Evolutionary conservation across 2,113 vertebrate species (phyloP).

Genomic region (Enhydra lutris): DNA sequence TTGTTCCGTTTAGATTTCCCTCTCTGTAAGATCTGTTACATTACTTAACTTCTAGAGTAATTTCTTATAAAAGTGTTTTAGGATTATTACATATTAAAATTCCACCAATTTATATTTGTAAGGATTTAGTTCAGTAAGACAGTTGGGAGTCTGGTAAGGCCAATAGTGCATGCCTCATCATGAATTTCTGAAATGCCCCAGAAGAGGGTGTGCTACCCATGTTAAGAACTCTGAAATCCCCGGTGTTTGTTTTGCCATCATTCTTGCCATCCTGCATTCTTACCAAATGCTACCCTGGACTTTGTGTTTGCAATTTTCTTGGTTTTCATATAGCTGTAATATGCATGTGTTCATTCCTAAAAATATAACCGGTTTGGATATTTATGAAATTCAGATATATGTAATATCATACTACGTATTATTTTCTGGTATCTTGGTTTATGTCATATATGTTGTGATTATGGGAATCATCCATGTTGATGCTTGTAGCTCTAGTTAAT

Average conservation of each 20-base stretch:
- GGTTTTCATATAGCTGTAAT: not conserved
- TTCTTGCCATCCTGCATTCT: not conserved
- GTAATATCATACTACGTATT: not conserved
- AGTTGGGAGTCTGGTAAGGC: not conserved
- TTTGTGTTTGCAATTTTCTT: not conserved
- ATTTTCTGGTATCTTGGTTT: not conserved
- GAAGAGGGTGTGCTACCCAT: no score
- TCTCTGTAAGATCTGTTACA: not conserved
- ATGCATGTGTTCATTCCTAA: not conserved
- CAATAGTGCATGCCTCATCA: not conserved
- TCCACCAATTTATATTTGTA: not conserved
- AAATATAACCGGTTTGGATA: not conserved
- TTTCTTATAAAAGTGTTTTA: not conserved
- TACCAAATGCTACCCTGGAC: not conserved
- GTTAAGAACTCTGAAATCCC: not conserved
- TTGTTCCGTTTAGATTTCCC: not conserved
- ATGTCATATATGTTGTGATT: not conserved
- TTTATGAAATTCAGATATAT: not conserved
- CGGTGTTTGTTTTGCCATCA: not conserved
- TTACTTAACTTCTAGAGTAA: not conserved
- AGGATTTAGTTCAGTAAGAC: not conserved
- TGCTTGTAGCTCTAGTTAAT: not conserved
- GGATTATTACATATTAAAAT: not conserved
- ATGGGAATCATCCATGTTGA: not conserved
- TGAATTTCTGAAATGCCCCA: not conserved